A percentile compares a stretch with the other conserved stretches of the same genome.
Conservation (phyloP, 2,888 invertebrate genomes). For the Tribolium freemani region DNA sequence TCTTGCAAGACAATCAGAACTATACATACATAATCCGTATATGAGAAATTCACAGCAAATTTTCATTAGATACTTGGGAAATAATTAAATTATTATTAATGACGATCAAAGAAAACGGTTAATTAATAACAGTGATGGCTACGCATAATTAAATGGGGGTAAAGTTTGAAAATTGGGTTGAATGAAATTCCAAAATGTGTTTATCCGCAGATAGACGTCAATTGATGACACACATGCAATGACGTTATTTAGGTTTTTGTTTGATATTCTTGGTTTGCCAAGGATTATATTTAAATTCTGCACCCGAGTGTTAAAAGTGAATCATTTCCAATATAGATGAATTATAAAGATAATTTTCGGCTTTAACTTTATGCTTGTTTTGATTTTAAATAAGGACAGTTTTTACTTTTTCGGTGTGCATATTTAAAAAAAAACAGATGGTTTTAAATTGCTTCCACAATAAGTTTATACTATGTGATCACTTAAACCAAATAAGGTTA, state of each 20-base stretch:
- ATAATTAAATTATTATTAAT: neutral
- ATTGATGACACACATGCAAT: conserved; percentile 14
- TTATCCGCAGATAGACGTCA: conserved; percentile 17
- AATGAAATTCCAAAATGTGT: neutral
- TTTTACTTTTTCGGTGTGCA: no score
- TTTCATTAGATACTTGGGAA: neutral
- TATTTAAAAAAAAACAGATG: neutral
- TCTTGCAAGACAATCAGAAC: no score
- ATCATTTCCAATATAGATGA: conserved; percentile 4
- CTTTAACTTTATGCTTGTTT: no score
- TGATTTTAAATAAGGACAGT: no score
- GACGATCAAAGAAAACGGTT: neutral
- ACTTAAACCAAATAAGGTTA: conserved; percentile 28
- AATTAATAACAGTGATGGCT: neutral
- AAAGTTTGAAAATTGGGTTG: neutral
- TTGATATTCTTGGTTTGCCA: conserved; percentile 27
- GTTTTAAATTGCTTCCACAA: conserved; percentile 1
- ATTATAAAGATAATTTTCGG: neutral
- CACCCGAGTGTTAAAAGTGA: conserved; percentile 25
- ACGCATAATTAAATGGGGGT: neutral
- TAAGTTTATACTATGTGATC: conserved; percentile 21
- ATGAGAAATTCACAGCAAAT: neutral
- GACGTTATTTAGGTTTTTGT: conserved; percentile 27
- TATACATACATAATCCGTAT: neutral
- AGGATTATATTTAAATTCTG: conserved; percentile 28